Evolutionary conservation across 2,888 invertebrate species (phyloP), one percentile per base, ranked within the genome.

Genomic region (Cyclophora albipunctata): DNA sequence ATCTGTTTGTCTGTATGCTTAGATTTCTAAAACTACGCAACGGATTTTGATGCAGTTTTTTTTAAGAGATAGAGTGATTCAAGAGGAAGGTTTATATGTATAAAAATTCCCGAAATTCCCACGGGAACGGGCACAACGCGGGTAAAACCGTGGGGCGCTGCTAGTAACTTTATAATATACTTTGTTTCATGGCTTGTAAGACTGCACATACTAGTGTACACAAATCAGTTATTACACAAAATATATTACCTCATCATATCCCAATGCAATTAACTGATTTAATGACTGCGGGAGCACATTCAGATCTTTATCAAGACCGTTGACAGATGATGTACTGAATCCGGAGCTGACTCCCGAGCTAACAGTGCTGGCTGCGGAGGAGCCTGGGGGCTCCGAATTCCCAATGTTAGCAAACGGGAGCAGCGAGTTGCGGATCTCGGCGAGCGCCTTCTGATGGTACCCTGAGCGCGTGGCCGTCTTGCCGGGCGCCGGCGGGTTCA

Each of bases 401-500:
- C 88, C 86, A 63, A 87, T 92, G 72, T 94, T 94, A 49, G 94
- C 95, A 78, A 95, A 95, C 49, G 95, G 95, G 68, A 93, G 90
- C 67, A 95, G 83, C 54, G 95, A 95, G 81, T 95, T 95, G 66
- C 95, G 91, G 73, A 95, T 96, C 85, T 95, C 94, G 84, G 94
- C 95, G 83, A 96, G 91, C 76, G 95, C 95, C 89, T 95, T 95
- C 84, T 95, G 94, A 86, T 94, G 94, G 86, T 95, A 95, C 88
- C 94, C 94, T 89, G 93, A 91, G 87, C 92, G 92, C 89, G 91
- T 91, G 85, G 91, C 91, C 87, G 92, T 83, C 82, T 89, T 89
- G 83, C 86, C 86, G 85, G 89, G 88, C 82, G 90, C 90, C 84
- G 90, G 90, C 81, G 90, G 90, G 89, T 91, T 91, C 91, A 91